A percentile compares a stretch with the other conserved stretches of the same genome.
Evolutionary conservation across 2,113 vertebrate genomes (phyloP).

Genomic region (Plectropomus leopardus): DNA sequence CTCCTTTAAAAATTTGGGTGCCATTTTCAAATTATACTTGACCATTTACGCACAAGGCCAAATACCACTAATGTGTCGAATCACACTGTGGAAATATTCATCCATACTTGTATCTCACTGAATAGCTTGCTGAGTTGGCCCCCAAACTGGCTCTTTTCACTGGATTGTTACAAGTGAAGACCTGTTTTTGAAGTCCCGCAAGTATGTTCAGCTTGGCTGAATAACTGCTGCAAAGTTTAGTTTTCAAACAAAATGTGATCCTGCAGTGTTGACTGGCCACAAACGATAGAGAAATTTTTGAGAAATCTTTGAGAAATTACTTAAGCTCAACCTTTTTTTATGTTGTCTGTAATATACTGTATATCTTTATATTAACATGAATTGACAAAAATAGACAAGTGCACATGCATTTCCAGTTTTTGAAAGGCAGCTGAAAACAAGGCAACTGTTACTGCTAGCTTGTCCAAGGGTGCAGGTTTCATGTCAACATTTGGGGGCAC

Average conservation of each 20-base stretch:
- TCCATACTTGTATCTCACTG: neutral
- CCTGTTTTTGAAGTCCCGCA: neutral
- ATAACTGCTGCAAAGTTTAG: neutral
- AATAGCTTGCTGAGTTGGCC: neutral
- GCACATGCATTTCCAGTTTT: slow-evolving; percentile 29
- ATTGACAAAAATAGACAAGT: slow-evolving; percentile 9
- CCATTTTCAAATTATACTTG: neutral
- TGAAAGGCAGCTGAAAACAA: slow-evolving; percentile 30
- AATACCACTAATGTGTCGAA: neutral
- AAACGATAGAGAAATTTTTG: neutral
- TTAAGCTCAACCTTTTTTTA: neutral
- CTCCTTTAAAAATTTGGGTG: no score
- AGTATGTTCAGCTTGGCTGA: neutral
- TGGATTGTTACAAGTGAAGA: neutral
- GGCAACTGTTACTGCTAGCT: neutral
- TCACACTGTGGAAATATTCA: neutral
- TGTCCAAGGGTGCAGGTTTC: neutral
- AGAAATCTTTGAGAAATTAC: neutral
- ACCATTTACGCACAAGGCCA: no score
- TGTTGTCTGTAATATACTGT: neutral
- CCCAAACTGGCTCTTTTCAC: neutral
- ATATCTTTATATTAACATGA: neutral
- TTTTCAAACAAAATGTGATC: neutral
- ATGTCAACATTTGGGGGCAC: no score
- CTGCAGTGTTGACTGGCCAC: neutral